Percentiles rank a stretch among this genome's conserved stretches.
Evolutionary conservation across 1,140 invertebrate genomes (phyloP).

Genomic region (Episyrphus balteatus): DNA sequence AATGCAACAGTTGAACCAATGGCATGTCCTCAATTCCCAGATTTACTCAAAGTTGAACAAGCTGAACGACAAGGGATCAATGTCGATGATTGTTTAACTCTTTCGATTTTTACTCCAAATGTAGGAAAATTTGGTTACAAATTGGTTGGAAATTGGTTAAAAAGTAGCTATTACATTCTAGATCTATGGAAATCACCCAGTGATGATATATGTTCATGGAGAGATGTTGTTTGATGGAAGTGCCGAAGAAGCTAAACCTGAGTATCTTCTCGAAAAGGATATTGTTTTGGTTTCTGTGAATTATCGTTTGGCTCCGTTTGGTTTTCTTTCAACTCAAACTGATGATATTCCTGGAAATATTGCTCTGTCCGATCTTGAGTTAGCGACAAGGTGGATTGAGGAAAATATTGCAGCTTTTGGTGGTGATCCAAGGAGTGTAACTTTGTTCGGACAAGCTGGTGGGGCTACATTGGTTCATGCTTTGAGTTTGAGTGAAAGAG

Average conservation of each 20-base stretch:
- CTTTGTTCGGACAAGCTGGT: slow-evolving; percentile 47
- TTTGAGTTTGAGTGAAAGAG: slow-evolving; percentile 33
- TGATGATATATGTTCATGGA: slow-evolving; percentile 34
- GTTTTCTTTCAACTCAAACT: slow-evolving; percentile 41
- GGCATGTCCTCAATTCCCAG: slow-evolving; percentile 30
- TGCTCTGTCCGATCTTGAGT: slow-evolving; percentile 51
- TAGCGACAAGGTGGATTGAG: slow-evolving; percentile 51
- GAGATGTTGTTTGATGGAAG: slow-evolving; percentile 34
- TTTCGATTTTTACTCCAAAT: slow-evolving; percentile 20
- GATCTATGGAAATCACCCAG: slow-evolving; percentile 13
- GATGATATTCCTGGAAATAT: slow-evolving; percentile 53
- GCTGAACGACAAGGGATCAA: slow-evolving; percentile 17
- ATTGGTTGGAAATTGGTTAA: not conserved
- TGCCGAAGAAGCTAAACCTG: slow-evolving; percentile 53
- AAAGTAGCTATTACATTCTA: not conserved
- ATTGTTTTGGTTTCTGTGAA: slow-evolving; percentile 68
- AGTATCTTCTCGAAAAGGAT: slow-evolving; percentile 62
- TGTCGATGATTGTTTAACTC: slow-evolving; percentile 26
- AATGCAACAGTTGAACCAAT: slow-evolving; percentile 13
- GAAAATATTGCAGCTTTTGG: slow-evolving; percentile 52
- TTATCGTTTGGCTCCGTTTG: slow-evolving; percentile 57
- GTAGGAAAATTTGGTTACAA: not conserved
- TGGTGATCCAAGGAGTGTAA: slow-evolving; percentile 49
- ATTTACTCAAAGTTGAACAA: slow-evolving; percentile 12
- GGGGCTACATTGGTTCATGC: slow-evolving; percentile 41